A percentile compares a stretch with the other conserved stretches of the same genome.
These are phyloP conservation scores for Datnioides undecimradiatus DNA, from an alignment of 2,113 vertebrate species.

Conservation along the genomic window DNA sequence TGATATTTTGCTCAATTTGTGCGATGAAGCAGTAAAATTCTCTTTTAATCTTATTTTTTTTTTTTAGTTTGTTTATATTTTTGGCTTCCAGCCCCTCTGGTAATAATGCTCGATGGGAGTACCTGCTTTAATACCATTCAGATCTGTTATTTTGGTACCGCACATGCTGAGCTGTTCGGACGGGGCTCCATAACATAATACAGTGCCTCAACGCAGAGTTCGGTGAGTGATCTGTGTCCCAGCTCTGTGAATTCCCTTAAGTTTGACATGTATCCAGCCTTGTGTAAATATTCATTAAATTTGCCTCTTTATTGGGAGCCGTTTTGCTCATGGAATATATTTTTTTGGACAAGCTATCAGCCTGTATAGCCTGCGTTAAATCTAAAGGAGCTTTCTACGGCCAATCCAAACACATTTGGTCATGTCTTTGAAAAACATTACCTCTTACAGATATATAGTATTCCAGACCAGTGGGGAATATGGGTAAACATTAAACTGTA, in stretches of 20 bases:
- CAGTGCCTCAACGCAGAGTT: slow-evolving; percentile 10
- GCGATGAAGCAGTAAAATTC: slow-evolving; percentile 4
- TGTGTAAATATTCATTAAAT: slow-evolving; percentile 75
- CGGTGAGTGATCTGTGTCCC: slow-evolving; percentile 55
- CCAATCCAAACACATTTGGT: slow-evolving; percentile 99
- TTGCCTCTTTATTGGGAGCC: slow-evolving; percentile 64
- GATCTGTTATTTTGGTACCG: background rate
- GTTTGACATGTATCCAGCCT: slow-evolving; percentile 58
- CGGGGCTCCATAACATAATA: slow-evolving; percentile 27
- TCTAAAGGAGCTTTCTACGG: slow-evolving; percentile 88
- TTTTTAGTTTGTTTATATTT: background rate
- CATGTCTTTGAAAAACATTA: slow-evolving; percentile 95
- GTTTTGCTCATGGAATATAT: slow-evolving; percentile 66
- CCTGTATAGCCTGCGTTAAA: slow-evolving; percentile 89
- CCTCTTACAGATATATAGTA: slow-evolving; percentile 95
- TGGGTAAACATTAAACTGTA: slow-evolving; percentile 95
- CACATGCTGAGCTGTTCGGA: slow-evolving; percentile 5
- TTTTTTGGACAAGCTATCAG: slow-evolving; percentile 83
- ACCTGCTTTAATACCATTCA: slow-evolving; percentile 17
- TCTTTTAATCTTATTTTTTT: background rate
- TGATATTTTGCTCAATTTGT: slow-evolving; percentile 28
- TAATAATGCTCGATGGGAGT: slow-evolving; percentile 17
- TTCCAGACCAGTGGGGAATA: slow-evolving; percentile 94
- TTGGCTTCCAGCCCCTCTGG: slow-evolving; percentile 5
- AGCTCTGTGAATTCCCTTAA: slow-evolving; percentile 35